These are phyloP conservation scores for Leucosticte australis DNA, from an alignment of 2,113 vertebrate species.

Conservation along the genomic window DNA sequence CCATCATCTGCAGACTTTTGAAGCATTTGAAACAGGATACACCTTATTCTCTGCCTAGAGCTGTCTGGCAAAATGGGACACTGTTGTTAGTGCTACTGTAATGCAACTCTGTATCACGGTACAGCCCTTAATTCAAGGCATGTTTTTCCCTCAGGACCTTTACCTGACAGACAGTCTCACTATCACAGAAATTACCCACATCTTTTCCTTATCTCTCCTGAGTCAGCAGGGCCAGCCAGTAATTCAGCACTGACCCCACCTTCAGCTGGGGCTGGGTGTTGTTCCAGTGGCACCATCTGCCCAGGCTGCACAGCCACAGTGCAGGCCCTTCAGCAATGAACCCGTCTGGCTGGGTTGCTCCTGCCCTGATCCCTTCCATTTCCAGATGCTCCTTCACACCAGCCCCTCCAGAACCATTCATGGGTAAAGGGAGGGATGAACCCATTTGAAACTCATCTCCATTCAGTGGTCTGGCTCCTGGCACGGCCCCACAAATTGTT, in stretches of 20 bases:
- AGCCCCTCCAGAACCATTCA: rapidly evolving
- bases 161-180: not conserved
- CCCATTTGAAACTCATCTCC: not conserved
- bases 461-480: not conserved
- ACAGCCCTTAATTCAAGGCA: not conserved
- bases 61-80: not conserved
- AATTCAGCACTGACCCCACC: not conserved
- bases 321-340: not conserved
- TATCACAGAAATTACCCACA: not conserved
- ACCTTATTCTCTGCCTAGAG: not conserved
- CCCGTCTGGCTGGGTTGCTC: rapidly evolving
- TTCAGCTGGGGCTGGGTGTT: not conserved
- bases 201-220: not conserved
- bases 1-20: not conserved
- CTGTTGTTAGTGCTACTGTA: not conserved
- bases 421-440: not conserved
- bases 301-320: not conserved
- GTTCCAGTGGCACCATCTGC: not conserved
- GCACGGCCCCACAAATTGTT: not conserved
- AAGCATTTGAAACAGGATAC: not conserved
- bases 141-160: not conserved
- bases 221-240: not conserved
- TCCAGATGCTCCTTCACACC: not conserved
- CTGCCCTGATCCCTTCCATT: not conserved
- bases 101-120: not conserved